These are phyloP conservation scores for Halictus ligatus DNA, from an alignment of 2,888 invertebrate genomes.

Conservation along the genomic window DNA sequence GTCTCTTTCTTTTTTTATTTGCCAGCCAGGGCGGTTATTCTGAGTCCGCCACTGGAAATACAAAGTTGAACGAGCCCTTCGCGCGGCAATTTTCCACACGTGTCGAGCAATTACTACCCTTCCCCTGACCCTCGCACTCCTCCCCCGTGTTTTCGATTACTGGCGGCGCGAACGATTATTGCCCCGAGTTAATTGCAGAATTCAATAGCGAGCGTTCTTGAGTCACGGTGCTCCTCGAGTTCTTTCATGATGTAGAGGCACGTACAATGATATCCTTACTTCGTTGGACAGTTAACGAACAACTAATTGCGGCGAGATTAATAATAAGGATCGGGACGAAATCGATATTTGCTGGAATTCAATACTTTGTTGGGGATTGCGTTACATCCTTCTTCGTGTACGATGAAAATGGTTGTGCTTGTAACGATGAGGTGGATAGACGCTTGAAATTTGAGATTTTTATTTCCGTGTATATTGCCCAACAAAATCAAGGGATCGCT, in stretches of 20 bases:
- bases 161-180: constrained; percentile 57
- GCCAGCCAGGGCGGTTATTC: constrained; percentile 20
- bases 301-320: neutral
- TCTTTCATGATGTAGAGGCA: neutral
- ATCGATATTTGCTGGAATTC: neutral
- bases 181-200: constrained; percentile 47
- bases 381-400: neutral
- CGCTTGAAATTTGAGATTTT: neutral
- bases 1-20: neutral
- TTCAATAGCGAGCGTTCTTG: constrained; percentile 52
- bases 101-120: constrained; percentile 18
- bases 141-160: constrained; percentile 50
- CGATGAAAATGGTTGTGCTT: neutral
- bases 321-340: neutral
- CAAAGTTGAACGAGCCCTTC: constrained; percentile 41
- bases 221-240: neutral
- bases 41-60: constrained; percentile 37
- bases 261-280: neutral
- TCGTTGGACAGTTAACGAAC: neutral
- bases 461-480: neutral
- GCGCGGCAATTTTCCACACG: constrained; percentile 13
- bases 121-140: constrained; percentile 44
- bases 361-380: neutral
- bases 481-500: neutral
- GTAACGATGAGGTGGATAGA: neutral